Evolutionary conservation across 35 echinoderm and acorn worm genomes (phyloP).

Genomic region (Chiridota heheva): DNA sequence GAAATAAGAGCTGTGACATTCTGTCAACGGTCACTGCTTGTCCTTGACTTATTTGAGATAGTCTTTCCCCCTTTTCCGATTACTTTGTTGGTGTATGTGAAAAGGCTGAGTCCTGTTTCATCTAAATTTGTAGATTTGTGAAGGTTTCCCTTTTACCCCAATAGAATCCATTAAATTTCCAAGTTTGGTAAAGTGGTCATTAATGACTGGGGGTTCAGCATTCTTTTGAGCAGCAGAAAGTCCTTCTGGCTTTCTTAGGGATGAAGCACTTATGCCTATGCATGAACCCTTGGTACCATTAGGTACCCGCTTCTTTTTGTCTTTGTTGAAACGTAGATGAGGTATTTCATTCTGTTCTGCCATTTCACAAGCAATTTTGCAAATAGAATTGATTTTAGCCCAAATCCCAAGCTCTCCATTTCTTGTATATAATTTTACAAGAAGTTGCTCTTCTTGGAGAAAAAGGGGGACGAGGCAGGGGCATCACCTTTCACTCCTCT

Average conservation of each 20-base stretch:
- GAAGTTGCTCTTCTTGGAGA: no score
- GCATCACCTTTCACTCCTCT: no score
- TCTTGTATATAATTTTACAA: no score
- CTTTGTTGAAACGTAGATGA: no score
- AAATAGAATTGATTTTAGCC: no score
- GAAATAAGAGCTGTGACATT: conserved; percentile 37
- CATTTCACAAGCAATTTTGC: no score
- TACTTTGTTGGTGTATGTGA: conserved; percentile 28
- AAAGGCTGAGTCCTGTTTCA: conserved; percentile 41
- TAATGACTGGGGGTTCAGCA: conserved; percentile 48
- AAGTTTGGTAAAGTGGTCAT: conserved; percentile 35
- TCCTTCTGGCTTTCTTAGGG: conserved; percentile 41
- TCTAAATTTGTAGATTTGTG: conserved; percentile 26
- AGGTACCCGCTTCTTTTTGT: no score
- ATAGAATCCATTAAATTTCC: background rate
- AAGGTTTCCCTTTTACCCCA: conserved; percentile 11
- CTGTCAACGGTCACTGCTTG: conserved; percentile 47
- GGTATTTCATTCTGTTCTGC: no score
- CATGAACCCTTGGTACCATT: conserved; percentile 28
- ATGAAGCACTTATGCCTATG: conserved; percentile 3
- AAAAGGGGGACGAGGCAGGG: no score
- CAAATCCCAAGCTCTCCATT: no score
- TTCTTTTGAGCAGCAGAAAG: conserved; percentile 38
- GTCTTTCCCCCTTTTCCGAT: conserved; percentile 10
- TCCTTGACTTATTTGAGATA: conserved; percentile 32